Evolutionary conservation across 2,113 vertebrate genomes (phyloP).

Genomic region (Gadus chalcogrammus): DNA sequence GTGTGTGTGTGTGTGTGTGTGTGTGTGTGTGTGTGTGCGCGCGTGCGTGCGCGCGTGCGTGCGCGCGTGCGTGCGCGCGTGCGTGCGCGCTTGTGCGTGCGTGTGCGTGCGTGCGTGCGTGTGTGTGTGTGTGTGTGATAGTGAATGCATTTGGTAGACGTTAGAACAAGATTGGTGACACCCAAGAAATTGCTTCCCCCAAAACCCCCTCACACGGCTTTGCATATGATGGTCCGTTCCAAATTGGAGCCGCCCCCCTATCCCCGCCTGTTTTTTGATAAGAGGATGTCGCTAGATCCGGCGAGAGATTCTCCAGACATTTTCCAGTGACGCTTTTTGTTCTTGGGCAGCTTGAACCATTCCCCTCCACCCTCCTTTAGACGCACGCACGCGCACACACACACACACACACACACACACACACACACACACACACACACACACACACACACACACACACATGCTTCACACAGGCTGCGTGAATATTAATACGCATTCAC

Average conservation of each 20-base stretch:
- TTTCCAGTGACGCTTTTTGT: no score
- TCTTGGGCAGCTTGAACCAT: no score
- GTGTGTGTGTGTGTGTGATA: background rate
- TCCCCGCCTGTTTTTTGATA: no score
- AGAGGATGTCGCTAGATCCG: no score
- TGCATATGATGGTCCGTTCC: slow-evolving; percentile 25
- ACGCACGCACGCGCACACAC: background rate
- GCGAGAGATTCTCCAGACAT: no score
- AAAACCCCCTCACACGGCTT: slow-evolving; percentile 21
- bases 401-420: slow-evolving; percentile 8
- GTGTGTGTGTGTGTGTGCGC: background rate
- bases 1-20: slow-evolving; percentile 37
- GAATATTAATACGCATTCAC: background rate
- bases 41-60: slow-evolving; percentile 36
- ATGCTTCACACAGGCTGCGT: background rate
- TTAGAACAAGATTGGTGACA: slow-evolving; percentile 53
- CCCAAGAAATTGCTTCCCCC: slow-evolving; percentile 19
- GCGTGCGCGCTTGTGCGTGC: slow-evolving; percentile 32
- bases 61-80: background rate
- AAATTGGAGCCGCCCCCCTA: no score
- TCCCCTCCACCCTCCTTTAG: background rate
- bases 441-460: slow-evolving; percentile 9
- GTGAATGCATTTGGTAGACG: slow-evolving; percentile 60
- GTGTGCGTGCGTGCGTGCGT: slow-evolving; percentile 4
- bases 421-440: background rate